Conservation (phyloP, 2,113 vertebrate genomes). For the Eulemur rufifrons region DNA sequence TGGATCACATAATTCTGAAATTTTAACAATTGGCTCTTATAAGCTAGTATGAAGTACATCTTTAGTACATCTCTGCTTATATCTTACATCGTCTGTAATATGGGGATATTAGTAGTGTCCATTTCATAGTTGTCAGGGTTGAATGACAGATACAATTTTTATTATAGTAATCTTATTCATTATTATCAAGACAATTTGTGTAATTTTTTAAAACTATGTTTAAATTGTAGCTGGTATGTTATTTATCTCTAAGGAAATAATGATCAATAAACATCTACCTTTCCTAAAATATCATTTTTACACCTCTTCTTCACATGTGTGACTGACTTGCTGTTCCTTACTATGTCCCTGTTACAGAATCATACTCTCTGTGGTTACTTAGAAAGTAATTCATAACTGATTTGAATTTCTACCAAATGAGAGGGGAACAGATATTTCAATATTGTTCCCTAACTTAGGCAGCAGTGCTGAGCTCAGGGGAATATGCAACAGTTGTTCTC, state of each 20-base stretch:
- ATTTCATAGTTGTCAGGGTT: neutral
- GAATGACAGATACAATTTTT: neutral
- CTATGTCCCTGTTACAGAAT: neutral
- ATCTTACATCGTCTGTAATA: neutral
- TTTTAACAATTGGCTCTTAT: neutral
- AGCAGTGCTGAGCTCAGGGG: neutral
- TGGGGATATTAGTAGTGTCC: neutral
- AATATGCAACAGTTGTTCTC: neutral
- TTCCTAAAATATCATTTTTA: neutral
- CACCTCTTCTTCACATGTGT: neutral
- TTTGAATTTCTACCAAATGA: neutral
- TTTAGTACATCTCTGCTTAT: neutral
- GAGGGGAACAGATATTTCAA: neutral
- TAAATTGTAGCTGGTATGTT: neutral
- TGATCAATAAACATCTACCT: neutral
- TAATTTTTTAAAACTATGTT: neutral
- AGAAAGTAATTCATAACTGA: neutral
- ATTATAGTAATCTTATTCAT: neutral
- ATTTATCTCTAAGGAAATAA: neutral
- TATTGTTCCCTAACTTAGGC: neutral
- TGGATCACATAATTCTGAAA: neutral
- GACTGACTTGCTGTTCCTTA: neutral
- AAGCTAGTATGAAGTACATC: neutral
- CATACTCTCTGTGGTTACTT: neutral
- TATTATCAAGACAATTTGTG: neutral